A percentile compares a stretch with the other conserved stretches of the same genome.
These are phyloP conservation scores for Meiosimyza platycephala DNA, from an alignment of 2,888 invertebrate genomes.

Conservation along the genomic window DNA sequence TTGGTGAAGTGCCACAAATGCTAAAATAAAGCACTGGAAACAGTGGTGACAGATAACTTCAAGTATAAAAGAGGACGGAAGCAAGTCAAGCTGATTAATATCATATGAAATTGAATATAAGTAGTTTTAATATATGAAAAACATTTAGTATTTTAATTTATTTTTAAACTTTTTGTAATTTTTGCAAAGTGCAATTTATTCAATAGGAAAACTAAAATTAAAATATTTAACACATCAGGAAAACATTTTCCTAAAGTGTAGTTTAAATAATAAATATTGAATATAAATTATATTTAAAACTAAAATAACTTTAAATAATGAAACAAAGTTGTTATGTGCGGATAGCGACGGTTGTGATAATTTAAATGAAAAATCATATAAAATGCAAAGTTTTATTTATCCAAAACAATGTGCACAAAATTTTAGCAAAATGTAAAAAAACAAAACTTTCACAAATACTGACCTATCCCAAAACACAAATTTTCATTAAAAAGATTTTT, in stretches of 20 bases:
- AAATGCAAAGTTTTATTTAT: slow-evolving; percentile 13
- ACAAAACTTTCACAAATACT: background rate
- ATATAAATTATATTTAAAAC: background rate
- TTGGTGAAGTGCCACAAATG: slow-evolving; percentile 90
- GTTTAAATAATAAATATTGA: background rate
- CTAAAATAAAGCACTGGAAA: slow-evolving; percentile 59
- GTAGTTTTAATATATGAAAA: slow-evolving; percentile 15
- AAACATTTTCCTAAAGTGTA: background rate
- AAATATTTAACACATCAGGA: background rate
- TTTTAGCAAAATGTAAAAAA: background rate
- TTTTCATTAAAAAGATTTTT: too few relatives aligned
- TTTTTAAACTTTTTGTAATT: slow-evolving; percentile 33
- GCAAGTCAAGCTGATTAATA: slow-evolving; percentile 25
- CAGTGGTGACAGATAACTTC: background rate
- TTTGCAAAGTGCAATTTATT: slow-evolving; percentile 38
- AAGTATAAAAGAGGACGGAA: slow-evolving; percentile 16
- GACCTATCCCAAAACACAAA: background rate
- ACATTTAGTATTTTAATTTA: slow-evolving; percentile 33
- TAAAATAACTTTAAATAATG: background rate
- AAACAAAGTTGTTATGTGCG: background rate
- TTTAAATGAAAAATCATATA: slow-evolving; percentile 16
- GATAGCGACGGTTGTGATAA: slow-evolving; percentile 40
- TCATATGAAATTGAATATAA: slow-evolving; percentile 3
- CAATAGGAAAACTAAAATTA: slow-evolving; percentile 15
- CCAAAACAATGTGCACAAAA: background rate